A percentile compares a stretch with the other conserved stretches of the same genome.
Conservation (phyloP, 2,888 invertebrate species). For the Standfussiana lucernea region DNA sequence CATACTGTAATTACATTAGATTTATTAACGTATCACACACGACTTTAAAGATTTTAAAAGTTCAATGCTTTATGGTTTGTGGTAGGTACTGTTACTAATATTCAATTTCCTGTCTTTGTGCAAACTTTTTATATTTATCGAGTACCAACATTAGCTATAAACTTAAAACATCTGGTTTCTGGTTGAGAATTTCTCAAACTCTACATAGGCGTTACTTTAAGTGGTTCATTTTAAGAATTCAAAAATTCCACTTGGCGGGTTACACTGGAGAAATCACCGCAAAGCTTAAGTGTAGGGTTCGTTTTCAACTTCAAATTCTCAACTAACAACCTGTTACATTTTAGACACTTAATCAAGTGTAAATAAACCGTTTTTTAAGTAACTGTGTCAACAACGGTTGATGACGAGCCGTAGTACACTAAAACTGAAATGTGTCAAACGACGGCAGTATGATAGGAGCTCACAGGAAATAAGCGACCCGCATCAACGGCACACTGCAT, state of each 20-base stretch:
- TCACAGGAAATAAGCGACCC: constrained; percentile 25
- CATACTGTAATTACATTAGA: constrained; percentile 53
- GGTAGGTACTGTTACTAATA: not conserved
- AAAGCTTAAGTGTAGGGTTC: not conserved
- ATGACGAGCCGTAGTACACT: constrained; percentile 13
- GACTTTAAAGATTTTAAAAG: not conserved
- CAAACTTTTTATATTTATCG: not conserved
- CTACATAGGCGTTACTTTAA: not conserved
- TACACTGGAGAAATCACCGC: not conserved
- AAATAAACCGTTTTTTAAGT: not conserved
- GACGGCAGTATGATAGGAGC: not conserved
- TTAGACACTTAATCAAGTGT: not conserved
- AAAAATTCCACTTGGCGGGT: not conserved
- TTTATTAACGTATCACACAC: constrained; percentile 39
- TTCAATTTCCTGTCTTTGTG: not conserved
- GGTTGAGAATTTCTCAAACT: not conserved
- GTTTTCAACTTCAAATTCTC: not conserved
- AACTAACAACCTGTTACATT: not conserved
- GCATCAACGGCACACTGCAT: constrained; percentile 6
- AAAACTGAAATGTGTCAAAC: constrained; percentile 39
- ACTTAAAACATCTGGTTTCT: not conserved
- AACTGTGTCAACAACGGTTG: not conserved
- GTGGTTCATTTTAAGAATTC: not conserved
- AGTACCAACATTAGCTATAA: not conserved
- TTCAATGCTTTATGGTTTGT: not conserved